A percentile compares a stretch with the other conserved stretches of the same genome.
Conservation (phyloP, 2,797 vertebrate genomes). For the Huso huso region DNA sequence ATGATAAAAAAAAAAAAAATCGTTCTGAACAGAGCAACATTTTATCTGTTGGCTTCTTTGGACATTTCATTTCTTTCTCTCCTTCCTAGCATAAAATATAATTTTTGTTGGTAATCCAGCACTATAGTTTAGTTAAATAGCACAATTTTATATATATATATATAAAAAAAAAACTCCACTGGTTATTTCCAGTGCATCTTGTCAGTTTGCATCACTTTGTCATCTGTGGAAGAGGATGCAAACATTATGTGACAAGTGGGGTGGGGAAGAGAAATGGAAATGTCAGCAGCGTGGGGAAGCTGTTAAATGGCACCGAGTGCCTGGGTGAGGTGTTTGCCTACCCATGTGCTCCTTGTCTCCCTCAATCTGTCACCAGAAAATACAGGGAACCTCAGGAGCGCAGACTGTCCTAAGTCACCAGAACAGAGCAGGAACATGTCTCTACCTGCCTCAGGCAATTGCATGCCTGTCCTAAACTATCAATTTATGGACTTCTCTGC, state of each 20-base stretch:
- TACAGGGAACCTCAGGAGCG: conserved; percentile 68
- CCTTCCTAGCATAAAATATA: too few relatives aligned
- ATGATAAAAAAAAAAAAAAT: too few relatives aligned
- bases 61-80: too few relatives aligned
- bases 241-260: conserved; percentile 57
- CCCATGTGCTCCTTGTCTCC: conserved; percentile 76
- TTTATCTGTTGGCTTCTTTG: too few relatives aligned
- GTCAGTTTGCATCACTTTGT: too few relatives aligned
- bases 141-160: too few relatives aligned
- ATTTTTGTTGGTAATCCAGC: too few relatives aligned
- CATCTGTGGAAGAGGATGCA: too few relatives aligned
- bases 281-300: conserved; percentile 57
- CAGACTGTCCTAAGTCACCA: conserved; percentile 37
- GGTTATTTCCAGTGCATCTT: too few relatives aligned
- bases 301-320: conserved; percentile 69
- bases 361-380: conserved; percentile 67
- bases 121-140: too few relatives aligned
- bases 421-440: background rate
- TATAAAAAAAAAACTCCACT: too few relatives aligned
- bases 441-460: conserved; percentile 47
- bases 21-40: too few relatives aligned
- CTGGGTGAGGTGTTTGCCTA: conserved; percentile 67
- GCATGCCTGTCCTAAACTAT: conserved; percentile 49
- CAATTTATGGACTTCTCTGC: conserved; percentile 44
- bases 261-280: conserved; percentile 60